Evolutionary conservation across 2,113 vertebrate genomes (phyloP).

Genomic region (Tetrao urogallus): DNA sequence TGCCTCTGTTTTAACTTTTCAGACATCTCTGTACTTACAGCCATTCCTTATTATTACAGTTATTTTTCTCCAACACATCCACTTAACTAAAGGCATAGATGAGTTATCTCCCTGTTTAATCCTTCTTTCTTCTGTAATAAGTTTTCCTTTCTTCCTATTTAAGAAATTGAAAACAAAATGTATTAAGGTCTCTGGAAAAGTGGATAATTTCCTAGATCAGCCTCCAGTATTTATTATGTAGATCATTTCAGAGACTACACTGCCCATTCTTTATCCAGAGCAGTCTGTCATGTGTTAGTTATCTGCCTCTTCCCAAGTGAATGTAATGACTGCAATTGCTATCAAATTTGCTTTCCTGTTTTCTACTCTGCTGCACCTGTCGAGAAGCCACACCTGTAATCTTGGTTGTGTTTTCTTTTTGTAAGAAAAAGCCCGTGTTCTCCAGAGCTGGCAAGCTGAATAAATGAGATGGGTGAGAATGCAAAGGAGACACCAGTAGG

Average conservation of each 20-base stretch:
- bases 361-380: not conserved
- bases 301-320: not conserved
- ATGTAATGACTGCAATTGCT: not conserved
- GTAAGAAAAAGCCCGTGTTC: not conserved
- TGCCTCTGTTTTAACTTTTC: not conserved
- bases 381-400: not conserved
- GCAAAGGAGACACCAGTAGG: not conserved
- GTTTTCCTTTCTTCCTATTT: not conserved
- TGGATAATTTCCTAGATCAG: not conserved
- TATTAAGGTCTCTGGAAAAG: not conserved
- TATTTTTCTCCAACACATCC: not conserved
- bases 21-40: not conserved
- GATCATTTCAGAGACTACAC: not conserved
- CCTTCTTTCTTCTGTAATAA: not conserved
- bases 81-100: not conserved
- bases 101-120: not conserved
- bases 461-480: not conserved
- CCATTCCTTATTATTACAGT: not conserved
- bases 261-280: not conserved
- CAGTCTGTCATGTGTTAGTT: not conserved
- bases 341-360: not conserved
- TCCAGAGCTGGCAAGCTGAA: not conserved
- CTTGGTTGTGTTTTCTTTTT: not conserved
- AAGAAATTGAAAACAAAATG: not conserved
- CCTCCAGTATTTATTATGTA: not conserved